A percentile compares a stretch with the other conserved stretches of the same genome.
Conservation (phyloP, 2,888 invertebrate genomes). For the Scelioninae gen. 1 region DNA sequence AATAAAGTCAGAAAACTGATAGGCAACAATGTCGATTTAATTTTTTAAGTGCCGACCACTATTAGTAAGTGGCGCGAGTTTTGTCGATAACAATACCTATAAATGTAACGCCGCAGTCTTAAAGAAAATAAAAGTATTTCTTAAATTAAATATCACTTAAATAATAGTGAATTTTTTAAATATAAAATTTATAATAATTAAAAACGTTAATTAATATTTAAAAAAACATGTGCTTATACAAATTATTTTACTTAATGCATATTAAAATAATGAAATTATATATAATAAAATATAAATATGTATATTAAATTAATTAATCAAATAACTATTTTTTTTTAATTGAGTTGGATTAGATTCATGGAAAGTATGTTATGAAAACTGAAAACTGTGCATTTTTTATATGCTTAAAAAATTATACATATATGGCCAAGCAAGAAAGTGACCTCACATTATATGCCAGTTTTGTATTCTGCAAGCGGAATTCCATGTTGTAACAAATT, state of each 20-base stretch:
- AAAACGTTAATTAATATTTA: not conserved
- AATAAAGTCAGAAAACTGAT: slow-evolving; percentile 53
- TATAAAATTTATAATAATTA: not conserved
- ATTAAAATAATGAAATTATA: not conserved
- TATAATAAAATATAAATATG: too few species aligned
- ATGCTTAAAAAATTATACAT: slow-evolving; percentile 30
- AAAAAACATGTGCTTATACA: not conserved
- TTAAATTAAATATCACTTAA: not conserved
- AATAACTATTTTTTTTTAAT: too few species aligned
- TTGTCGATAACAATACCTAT: slow-evolving; percentile 15
- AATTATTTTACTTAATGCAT: not conserved
- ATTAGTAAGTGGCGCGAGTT: not conserved
- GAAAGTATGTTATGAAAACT: too few species aligned
- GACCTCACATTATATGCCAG: slow-evolving; percentile 46
- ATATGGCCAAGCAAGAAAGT: slow-evolving; percentile 49
- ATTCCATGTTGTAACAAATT: slow-evolving; percentile 60
- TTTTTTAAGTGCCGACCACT: slow-evolving; percentile 37
- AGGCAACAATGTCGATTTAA: slow-evolving; percentile 38
- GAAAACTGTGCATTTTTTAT: slow-evolving; percentile 34
- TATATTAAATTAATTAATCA: too few species aligned
- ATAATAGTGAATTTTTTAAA: not conserved
- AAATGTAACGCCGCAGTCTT: slow-evolving; percentile 9
- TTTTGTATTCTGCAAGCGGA: slow-evolving; percentile 56
- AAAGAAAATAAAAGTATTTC: slow-evolving; percentile 2
- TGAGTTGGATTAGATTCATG: too few species aligned